Evolutionary conservation across 2,797 vertebrate genomes (phyloP).

Genomic region (Agapornis canus): DNA sequence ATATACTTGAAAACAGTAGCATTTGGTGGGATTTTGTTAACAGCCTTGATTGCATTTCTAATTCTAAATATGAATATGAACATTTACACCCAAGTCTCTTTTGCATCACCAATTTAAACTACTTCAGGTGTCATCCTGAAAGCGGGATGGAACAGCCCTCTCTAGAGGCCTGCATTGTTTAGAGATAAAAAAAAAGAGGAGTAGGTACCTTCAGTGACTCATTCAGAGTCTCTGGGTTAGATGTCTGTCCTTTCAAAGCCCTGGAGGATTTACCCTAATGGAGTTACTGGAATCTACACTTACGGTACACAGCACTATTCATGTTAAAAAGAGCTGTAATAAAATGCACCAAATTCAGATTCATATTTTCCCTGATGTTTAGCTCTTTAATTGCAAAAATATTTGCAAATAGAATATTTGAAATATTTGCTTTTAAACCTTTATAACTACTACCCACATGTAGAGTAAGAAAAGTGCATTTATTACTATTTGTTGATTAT

Average conservation of each 20-base stretch:
- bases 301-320: neutral
- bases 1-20: slow-evolving; percentile 39
- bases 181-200: neutral
- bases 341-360: neutral
- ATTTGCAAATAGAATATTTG: neutral
- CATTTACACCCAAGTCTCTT: slow-evolving; percentile 21
- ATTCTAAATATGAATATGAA: slow-evolving; percentile 45
- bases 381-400: neutral
- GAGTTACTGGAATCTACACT: neutral
- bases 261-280: neutral
- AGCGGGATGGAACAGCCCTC: neutral
- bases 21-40: slow-evolving; percentile 36
- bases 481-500: neutral
- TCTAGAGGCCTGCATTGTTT: neutral
- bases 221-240: neutral
- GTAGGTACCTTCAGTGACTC: neutral
- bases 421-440: neutral
- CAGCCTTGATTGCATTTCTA: slow-evolving; percentile 62
- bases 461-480: neutral
- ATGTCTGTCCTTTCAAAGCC: neutral
- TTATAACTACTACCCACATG: neutral
- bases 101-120: slow-evolving; percentile 38
- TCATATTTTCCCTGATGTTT: slow-evolving; percentile 2
- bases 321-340: neutral
- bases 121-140: slow-evolving; percentile 23